These are phyloP conservation scores for Brachyrhaphis roseni DNA, from an alignment of 2,797 vertebrate species.

Conservation along the genomic window DNA sequence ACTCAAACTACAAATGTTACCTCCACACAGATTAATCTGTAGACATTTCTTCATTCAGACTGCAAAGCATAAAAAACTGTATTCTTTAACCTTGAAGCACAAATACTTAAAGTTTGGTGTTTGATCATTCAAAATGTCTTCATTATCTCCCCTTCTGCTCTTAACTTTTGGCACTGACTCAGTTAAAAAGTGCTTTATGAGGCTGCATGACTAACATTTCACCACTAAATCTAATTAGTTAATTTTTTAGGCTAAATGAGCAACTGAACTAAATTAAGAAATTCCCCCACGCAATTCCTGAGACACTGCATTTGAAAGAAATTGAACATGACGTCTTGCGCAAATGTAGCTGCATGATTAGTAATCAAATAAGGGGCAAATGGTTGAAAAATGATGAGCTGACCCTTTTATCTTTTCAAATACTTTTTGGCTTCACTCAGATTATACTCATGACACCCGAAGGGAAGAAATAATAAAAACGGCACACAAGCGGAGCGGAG, in stretches of 20 bases:
- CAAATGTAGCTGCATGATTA: slow-evolving; percentile 15
- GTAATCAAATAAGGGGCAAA: slow-evolving; percentile 9
- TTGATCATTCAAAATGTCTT: slow-evolving; percentile 1
- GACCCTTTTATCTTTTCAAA: slow-evolving; percentile 36
- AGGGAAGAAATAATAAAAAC: slow-evolving; percentile 12
- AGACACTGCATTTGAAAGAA: not conserved
- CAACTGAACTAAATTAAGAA: not conserved
- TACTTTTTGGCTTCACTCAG: slow-evolving; percentile 24
- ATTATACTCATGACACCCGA: slow-evolving; percentile 30
- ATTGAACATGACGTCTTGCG: not conserved
- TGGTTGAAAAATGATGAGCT: slow-evolving; percentile 10
- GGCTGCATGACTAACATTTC: slow-evolving; percentile 9
- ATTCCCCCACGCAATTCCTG: not conserved
- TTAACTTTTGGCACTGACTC: not conserved
- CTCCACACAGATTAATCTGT: not conserved
- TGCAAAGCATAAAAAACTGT: not conserved
- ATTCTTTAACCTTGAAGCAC: not conserved
- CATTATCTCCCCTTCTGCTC: not conserved
- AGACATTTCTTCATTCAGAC: not conserved
- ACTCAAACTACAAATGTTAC: not conserved
- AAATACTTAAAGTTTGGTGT: not conserved
- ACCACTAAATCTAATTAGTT: slow-evolving; percentile 8
- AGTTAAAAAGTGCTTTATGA: not conserved
- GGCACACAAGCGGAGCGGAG: not conserved
- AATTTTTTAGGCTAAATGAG: slow-evolving; percentile 12